Evolutionary conservation across 2,888 invertebrate species (phyloP).

Genomic region (Napeogenes sylphis): DNA sequence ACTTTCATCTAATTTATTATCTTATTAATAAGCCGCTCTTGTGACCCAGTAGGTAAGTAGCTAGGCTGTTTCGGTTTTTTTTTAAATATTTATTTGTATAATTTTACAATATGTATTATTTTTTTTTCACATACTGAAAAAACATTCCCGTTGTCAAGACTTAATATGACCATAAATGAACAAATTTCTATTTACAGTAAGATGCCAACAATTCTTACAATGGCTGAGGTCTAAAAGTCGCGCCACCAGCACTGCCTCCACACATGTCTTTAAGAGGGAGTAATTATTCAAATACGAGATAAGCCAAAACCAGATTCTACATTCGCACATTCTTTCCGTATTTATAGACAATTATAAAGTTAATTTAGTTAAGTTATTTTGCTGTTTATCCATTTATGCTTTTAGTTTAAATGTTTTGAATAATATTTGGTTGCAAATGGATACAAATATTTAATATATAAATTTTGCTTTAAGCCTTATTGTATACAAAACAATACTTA

Average conservation of each 20-base stretch:
- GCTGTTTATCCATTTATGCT: slow-evolving; percentile 8
- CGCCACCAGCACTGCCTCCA: slow-evolving; percentile 10
- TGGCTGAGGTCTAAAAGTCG: slow-evolving; percentile 30
- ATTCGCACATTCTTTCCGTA: slow-evolving; percentile 13
- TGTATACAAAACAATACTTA: no score
- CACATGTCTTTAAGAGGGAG: slow-evolving; percentile 17
- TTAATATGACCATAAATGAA: neutral
- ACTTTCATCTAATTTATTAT: slow-evolving; percentile 17
- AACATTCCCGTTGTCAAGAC: neutral
- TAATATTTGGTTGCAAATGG: slow-evolving; percentile 23
- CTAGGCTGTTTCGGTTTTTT: no score
- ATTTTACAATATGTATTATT: no score
- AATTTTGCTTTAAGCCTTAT: no score
- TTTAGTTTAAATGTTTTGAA: slow-evolving; percentile 16
- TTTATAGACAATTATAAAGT: slow-evolving; percentile 7
- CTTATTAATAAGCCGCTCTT: neutral
- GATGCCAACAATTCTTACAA: slow-evolving; percentile 18
- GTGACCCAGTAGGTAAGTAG: neutral
- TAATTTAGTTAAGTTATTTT: slow-evolving; percentile 8
- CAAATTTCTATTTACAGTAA: neutral
- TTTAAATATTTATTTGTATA: no score
- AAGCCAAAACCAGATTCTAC: slow-evolving; percentile 17
- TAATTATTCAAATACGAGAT: slow-evolving; percentile 22
- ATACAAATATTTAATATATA: neutral
- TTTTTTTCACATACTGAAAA: neutral